Evolutionary conservation across 23 tunicate genomes (phyloP).

Genomic region (Botrylloides violaceus): DNA sequence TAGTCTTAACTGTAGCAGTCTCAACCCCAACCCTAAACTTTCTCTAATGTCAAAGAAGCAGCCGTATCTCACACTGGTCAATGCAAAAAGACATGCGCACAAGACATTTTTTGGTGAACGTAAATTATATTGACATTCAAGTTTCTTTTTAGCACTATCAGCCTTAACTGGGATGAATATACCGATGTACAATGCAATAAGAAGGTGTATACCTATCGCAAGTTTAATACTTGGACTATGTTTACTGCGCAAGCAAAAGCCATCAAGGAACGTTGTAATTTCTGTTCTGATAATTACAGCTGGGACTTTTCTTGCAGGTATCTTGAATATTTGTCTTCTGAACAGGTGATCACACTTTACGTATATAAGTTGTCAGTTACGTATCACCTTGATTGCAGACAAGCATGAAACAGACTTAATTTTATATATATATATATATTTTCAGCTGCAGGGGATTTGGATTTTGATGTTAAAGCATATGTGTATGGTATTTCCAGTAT

Average conservation of each 20-base stretch:
- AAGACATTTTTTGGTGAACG: no score
- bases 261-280: slow-evolving; percentile 21
- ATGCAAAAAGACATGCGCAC: no score
- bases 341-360: no score
- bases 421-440: no score
- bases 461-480: slow-evolving; percentile 56
- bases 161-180: slow-evolving; percentile 92
- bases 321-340: neutral
- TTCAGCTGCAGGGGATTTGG: slow-evolving; percentile 71
- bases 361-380: no score
- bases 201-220: slow-evolving; percentile 85
- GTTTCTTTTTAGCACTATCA: slow-evolving; percentile 60
- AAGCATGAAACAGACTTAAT: no score
- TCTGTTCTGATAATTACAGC: slow-evolving; percentile 56
- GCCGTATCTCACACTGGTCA: no score
- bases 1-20: no score
- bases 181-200: slow-evolving; percentile 89
- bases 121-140: no score
- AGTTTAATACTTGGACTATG: slow-evolving; percentile 50
- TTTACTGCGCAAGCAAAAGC: slow-evolving; percentile 35
- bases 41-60: no score
- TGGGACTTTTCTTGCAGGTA: slow-evolving; percentile 78
- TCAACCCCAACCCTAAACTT: no score
- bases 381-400: neutral
- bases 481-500: slow-evolving; percentile 44